Base-by-base conservation (phyloP, 2,797 vertebrate species). In the Bryconaethiops microstoma region DNA sequence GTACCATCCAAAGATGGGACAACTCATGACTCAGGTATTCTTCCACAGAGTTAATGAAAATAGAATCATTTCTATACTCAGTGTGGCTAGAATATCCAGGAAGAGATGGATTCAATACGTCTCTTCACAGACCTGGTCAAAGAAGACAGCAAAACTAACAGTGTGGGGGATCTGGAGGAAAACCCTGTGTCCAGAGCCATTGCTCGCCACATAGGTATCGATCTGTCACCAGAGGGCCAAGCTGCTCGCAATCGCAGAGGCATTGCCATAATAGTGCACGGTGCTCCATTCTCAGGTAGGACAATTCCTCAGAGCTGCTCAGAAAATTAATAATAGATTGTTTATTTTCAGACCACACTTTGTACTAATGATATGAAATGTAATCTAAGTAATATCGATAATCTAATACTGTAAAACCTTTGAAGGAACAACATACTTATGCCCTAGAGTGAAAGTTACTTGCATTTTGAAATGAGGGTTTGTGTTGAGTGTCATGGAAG, bases 241-340 rank as follows among this genome's bases (percentile, higher is more conserved):
- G 80, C 90, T 39, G 89, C 90, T 79, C 89, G 0, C 65, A 95
- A 90, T 52, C 82, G 65, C 55, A 92, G 80, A 75, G 96, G 97
- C 77, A 93, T 98, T 0, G 88, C 93, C 63, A 1, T 98, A 48
- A 89, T 99, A 1, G 7, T 98, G 48, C 92, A 96, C 0, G 98
- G 97, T 74, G 94, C 96, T 0, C 97, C 97, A 2, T 65, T 90
- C 48, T 92, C 95, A 88, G 97, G 98, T 98, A 89, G 19, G 17
- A 19, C 35, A n/a, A 25, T 48, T 16, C 42, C 12, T 45, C 9
- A 45, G n/a, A 42, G 21, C 16, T 0, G 25, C 4, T 16, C 48
- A 40, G 60, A 50, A n/a, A 45, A 72, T 21, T 21, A 50, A 52
- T 23, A 63, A 16, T 23, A 19, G 5, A 55, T 55, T 1, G 48